Conservation (phyloP, 2,113 vertebrate species). For the Melanerpes formicivorus region DNA sequence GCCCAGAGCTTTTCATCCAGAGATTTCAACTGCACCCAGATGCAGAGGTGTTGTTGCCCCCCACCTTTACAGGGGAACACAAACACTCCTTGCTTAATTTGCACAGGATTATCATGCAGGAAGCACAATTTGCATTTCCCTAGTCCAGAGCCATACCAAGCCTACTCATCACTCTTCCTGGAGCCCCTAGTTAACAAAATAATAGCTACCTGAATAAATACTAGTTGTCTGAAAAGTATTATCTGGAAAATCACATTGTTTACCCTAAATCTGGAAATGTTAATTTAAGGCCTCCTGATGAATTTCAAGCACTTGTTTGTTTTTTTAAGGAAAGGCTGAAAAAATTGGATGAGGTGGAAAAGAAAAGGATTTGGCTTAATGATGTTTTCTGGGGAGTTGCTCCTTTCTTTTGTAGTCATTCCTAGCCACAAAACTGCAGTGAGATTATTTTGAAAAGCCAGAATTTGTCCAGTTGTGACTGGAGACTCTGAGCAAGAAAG, state of each 20-base stretch:
- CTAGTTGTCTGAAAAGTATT: background rate
- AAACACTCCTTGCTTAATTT: background rate
- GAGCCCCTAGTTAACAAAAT: background rate
- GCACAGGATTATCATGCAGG: background rate
- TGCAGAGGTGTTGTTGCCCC: rapidly evolving
- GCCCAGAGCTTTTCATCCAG: background rate
- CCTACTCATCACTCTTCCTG: background rate
- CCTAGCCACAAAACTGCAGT: background rate
- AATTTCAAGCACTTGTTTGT: background rate
- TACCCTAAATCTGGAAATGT: background rate
- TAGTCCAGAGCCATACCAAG: background rate
- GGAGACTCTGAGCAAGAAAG: background rate
- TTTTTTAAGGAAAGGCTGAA: background rate
- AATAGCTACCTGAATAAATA: background rate
- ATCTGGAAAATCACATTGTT: background rate
- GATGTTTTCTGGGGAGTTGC: background rate
- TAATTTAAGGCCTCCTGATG: background rate
- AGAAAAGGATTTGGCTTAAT: background rate
- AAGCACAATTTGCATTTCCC: background rate
- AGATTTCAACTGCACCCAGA: background rate
- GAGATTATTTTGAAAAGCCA: background rate
- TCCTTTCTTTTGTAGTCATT: background rate
- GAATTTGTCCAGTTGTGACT: background rate
- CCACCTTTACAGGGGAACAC: background rate
- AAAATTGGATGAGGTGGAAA: background rate